A percentile compares a stretch with the other conserved stretches of the same genome.
These are phyloP conservation scores for Pogonognathellus flavescens DNA, from an alignment of 1,140 invertebrate genomes.

Conservation along the genomic window DNA sequence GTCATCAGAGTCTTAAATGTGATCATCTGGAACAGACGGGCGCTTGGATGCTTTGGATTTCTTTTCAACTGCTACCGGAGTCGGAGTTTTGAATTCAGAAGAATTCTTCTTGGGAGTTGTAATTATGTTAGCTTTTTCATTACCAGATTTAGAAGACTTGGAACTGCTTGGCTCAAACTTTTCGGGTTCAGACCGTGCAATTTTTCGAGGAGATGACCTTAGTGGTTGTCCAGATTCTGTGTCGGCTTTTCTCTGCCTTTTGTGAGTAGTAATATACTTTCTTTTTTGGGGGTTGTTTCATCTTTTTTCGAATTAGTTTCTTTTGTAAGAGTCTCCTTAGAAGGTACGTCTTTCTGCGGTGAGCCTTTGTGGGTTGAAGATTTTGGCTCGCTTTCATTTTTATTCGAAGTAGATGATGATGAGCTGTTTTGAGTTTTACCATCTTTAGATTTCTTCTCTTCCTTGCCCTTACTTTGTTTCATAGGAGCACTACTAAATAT, in stretches of 20 bases:
- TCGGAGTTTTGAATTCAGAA: neutral
- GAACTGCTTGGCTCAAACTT: neutral
- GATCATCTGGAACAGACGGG: neutral
- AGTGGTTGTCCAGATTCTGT: neutral
- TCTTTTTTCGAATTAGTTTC: neutral
- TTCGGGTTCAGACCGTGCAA: neutral
- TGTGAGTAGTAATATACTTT: neutral
- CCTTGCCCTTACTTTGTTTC: constrained; percentile 58
- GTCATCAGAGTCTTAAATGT: constrained; percentile 2
- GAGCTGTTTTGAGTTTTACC: no score
- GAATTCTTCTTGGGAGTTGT: neutral
- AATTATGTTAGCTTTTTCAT: neutral
- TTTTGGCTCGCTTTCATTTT: no score
- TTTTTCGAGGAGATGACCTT: neutral
- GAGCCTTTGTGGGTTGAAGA: constrained; percentile 47
- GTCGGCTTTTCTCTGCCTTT: neutral
- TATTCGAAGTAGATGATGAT: no score
- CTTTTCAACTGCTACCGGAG: neutral
- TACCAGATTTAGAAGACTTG: neutral
- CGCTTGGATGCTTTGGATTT: neutral
- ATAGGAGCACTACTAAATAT: constrained; percentile 71
- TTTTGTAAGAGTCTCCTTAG: neutral
- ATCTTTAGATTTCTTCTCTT: no score
- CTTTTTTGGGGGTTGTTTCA: neutral
- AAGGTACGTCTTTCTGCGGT: constrained; percentile 71